phyloP scores from a whole-genome alignment of 2,113 vertebrate species.

The Rhea pennata region DNA sequence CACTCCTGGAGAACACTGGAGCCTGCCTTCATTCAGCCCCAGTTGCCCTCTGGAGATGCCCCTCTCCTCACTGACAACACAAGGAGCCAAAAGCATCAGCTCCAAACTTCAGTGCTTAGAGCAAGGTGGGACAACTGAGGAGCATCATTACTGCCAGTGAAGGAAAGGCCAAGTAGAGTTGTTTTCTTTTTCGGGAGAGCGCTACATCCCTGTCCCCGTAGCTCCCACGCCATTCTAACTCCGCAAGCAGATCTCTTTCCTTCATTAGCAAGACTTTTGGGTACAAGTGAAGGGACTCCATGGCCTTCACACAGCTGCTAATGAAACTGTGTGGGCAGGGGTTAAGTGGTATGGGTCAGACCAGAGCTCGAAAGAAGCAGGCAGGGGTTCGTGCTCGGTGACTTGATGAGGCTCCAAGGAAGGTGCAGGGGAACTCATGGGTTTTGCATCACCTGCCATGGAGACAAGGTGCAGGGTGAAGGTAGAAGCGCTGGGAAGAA shows the following conservation, averaged over 20 bases:
- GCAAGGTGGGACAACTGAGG: neutral
- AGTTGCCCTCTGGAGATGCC: neutral
- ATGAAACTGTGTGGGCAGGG: neutral
- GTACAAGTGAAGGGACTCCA: neutral
- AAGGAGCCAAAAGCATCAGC: fast-evolving
- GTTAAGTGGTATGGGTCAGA: neutral
- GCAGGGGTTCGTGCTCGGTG: neutral
- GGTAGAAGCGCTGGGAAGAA: neutral
- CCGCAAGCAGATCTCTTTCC: neutral
- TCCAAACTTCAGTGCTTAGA: fast-evolving
- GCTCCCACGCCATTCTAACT: conserved; percentile 7
- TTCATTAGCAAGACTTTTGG: neutral
- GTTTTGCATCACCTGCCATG: fast-evolving
- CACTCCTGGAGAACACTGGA: neutral
- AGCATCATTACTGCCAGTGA: neutral
- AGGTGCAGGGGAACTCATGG: fast-evolving
- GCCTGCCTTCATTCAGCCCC: neutral
- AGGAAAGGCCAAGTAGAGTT: neutral
- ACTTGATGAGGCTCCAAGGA: fast-evolving
- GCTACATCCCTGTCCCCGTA: neutral
- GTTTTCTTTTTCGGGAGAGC: neutral
- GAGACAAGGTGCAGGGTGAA: fast-evolving
- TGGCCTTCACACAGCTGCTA: fast-evolving
- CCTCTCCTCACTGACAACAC: neutral
- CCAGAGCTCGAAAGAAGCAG: neutral